A percentile compares a stretch with the other conserved stretches of the same genome.
Conservation (phyloP, 2,113 vertebrate species). For the Zosterops lateralis region DNA sequence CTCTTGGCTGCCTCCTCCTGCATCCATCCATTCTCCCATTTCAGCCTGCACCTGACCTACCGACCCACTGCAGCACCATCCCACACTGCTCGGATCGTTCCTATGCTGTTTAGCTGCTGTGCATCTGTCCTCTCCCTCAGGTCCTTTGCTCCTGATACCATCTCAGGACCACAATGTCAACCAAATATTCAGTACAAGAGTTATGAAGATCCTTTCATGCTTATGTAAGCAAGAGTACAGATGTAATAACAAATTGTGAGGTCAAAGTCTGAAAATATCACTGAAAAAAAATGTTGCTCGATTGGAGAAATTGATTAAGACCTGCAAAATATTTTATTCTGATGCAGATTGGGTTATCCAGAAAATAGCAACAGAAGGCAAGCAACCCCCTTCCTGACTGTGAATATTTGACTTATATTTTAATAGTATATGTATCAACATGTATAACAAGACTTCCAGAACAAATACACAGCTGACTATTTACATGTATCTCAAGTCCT, state of each 20-base stretch:
- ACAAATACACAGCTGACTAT: neutral
- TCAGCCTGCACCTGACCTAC: neutral
- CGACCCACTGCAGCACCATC: neutral
- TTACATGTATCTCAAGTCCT: neutral
- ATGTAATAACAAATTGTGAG: neutral
- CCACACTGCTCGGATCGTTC: fast-evolving
- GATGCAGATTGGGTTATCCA: neutral
- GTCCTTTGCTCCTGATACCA: neutral
- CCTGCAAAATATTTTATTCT: neutral
- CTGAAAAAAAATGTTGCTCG: neutral
- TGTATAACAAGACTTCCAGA: neutral
- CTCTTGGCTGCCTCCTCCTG: neutral
- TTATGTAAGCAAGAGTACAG: neutral
- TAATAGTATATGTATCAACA: neutral
- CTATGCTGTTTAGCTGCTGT: neutral
- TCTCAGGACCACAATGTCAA: neutral
- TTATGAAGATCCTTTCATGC: neutral
- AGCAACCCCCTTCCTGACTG: neutral
- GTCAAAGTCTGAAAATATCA: neutral
- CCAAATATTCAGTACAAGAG: neutral
- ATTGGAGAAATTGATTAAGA: neutral
- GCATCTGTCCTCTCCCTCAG: neutral
- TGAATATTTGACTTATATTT: neutral
- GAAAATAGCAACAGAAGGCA: neutral
- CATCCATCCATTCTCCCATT: neutral